Evolutionary conservation across 30 jellyfish, hydroid and myxozoan species (phyloP), one percentile per base, ranked within the genome.

Genomic region (Aurelia sp.): DNA sequence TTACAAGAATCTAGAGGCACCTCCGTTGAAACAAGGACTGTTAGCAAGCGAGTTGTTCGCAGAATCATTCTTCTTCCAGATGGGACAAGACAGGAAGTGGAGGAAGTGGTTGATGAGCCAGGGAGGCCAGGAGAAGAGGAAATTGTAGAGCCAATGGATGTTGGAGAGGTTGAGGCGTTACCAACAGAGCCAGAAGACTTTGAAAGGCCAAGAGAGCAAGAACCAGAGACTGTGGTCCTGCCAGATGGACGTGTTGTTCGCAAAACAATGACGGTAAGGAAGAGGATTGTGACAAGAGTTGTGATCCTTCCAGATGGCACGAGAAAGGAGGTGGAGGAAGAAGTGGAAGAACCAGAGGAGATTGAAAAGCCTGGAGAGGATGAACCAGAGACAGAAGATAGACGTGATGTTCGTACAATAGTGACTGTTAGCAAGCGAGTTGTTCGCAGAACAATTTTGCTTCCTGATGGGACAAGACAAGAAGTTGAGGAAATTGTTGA

Each of bases 301-400:
- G 64, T 91, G 38, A 71, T 61, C 17, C 81, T 80, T 63, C 98
- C 98, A 11, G 97, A 92, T 59, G 97, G 97, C 21, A 76, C 95
- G 53, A 53, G 84, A 19, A 76, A 82, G 62, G 95, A 82, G 38
- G 89, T 90, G 17, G 97, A 82, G 27, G 97, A 90, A 57, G 93
- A 72, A 76, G 85, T 40, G 67, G 55, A 72, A 40, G 84, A 72
- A 52, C 50, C 64, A 5, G 38, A 15, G 6, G 84, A n/a, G 48
- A 5, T 17, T 4, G 64, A 40, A 18, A 22, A 4, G 20, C 69
- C 55, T 4, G 19, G 2, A 16, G 97, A 89, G 44, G 72, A 75
- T 10, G 90, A 57, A 1, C 82, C 80, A 17, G 81, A 53, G 13
- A 57, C 38, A 9, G 92, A 58, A 52, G 92, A 61, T 55, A 62